These are phyloP conservation scores for Antitype chi DNA, from an alignment of 2,888 invertebrate genomes.

Conservation along the genomic window DNA sequence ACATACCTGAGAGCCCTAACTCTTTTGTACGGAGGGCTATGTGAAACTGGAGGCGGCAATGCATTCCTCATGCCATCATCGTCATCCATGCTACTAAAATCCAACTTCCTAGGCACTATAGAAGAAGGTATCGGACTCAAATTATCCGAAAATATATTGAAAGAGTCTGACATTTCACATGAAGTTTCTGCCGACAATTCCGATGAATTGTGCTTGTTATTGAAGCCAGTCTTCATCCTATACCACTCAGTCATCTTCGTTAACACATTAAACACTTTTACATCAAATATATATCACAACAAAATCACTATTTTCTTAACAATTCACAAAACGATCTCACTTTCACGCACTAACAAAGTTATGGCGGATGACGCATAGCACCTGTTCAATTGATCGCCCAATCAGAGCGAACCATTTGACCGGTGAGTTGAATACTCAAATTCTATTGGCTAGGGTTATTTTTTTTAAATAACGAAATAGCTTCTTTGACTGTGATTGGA, in stretches of 20 bases:
- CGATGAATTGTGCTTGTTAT: conserved; percentile 85
- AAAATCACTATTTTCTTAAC: conserved; percentile 73
- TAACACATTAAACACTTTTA: conserved; percentile 80
- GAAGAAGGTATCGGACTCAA: conserved; percentile 89
- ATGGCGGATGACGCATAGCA: conserved; percentile 91
- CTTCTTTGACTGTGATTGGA: conserved; percentile 65
- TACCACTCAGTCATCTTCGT: conserved; percentile 87
- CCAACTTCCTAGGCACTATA: conserved; percentile 91
- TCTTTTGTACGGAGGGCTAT: conserved; percentile 91
- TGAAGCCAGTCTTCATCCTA: conserved; percentile 84
- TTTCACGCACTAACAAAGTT: conserved; percentile 86
- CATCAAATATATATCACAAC: conserved; percentile 76
- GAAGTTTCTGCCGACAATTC: conserved; percentile 91
- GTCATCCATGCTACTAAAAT: conserved; percentile 88
- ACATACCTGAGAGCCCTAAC: conserved; percentile 90
- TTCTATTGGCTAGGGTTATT: conserved; percentile 78
- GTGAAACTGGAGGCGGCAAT: conserved; percentile 79
- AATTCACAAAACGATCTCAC: conserved; percentile 81
- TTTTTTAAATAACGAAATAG: conserved; percentile 77
- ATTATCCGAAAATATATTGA: conserved; percentile 91
- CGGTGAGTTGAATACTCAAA: conserved; percentile 82
- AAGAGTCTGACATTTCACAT: conserved; percentile 92
- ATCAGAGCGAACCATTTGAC: conserved; percentile 80
- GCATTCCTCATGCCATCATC: conserved; percentile 84
- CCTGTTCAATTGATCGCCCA: conserved; percentile 82